A percentile compares a stretch with the other conserved stretches of the same genome.
These are phyloP conservation scores for Caenorhabditis parvicauda DNA, from an alignment of 2,888 invertebrate species.

Conservation along the genomic window DNA sequence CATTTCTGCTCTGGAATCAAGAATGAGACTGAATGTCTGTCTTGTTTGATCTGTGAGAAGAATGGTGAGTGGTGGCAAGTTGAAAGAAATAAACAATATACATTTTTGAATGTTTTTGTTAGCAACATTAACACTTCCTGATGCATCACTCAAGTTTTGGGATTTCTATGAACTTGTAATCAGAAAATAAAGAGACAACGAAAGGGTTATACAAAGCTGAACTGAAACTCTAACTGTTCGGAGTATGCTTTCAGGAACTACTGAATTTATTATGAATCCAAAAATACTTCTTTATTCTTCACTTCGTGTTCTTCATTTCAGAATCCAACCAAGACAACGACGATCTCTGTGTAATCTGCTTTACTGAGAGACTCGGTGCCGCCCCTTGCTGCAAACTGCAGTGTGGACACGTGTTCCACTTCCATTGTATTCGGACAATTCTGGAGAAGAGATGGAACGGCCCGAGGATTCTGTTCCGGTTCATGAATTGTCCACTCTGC, in stretches of 20 bases:
- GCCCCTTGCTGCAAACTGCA: conserved; percentile 87
- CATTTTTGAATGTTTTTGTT: too few species aligned
- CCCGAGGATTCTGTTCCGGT: conserved; percentile 91
- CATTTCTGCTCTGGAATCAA: conserved; percentile 69
- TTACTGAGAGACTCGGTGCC: conserved; percentile 90
- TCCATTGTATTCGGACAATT: conserved; percentile 72
- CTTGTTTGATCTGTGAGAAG: conserved; percentile 41
- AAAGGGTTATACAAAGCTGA: too few species aligned
- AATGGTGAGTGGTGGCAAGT: conserved; percentile 24
- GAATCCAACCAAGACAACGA: conserved; percentile 87
- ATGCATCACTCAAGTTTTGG: too few species aligned
- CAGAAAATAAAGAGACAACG: too few species aligned
- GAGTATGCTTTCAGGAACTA: too few species aligned
- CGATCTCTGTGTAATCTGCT: conserved; percentile 99
- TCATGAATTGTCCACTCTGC: conserved; percentile 92
- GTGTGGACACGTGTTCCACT: conserved; percentile 94
- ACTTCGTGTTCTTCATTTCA: background rate
- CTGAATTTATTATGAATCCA: too few species aligned
- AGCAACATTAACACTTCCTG: too few species aligned
- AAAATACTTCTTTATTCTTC: background rate
- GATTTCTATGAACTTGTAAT: too few species aligned
- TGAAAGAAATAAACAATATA: background rate
- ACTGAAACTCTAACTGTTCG: too few species aligned
- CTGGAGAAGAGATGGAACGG: conserved; percentile 81
- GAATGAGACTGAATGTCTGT: conserved; percentile 28